Conservation (phyloP, 1,140 invertebrate genomes). For the Pantala flavescens region DNA sequence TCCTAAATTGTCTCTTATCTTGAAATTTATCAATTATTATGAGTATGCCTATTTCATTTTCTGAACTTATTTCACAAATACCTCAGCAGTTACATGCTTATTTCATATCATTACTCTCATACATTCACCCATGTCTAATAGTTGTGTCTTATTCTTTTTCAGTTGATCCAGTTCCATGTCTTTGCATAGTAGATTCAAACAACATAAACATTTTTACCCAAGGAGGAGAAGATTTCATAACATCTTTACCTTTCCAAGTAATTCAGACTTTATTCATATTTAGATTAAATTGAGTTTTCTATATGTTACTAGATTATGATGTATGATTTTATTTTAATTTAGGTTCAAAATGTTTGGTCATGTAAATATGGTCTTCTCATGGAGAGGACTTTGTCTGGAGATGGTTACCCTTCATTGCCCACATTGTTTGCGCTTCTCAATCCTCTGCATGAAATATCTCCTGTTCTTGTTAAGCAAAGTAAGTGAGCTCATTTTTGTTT, state of each 20-base stretch:
- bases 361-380: slow-evolving; percentile 67
- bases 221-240: slow-evolving; percentile 69
- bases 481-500: too few relatives aligned
- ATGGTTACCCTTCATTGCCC: slow-evolving; percentile 36
- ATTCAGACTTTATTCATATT: background rate
- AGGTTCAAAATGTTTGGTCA: slow-evolving; percentile 47
- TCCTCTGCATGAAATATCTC: slow-evolving; percentile 80
- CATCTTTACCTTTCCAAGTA: slow-evolving; percentile 66
- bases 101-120: too few relatives aligned
- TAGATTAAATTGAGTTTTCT: too few relatives aligned
- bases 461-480: slow-evolving; percentile 43
- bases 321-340: background rate
- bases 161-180: slow-evolving; percentile 37
- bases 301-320: background rate
- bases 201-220: slow-evolving; percentile 67
- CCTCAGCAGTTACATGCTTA: too few relatives aligned
- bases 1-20: too few relatives aligned
- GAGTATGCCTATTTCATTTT: too few relatives aligned
- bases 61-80: too few relatives aligned
- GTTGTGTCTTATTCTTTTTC: slow-evolving; percentile 18
- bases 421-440: slow-evolving; percentile 73
- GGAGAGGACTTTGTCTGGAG: slow-evolving; percentile 36
- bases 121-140: too few relatives aligned
- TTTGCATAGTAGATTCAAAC: slow-evolving; percentile 66
- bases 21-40: too few relatives aligned